Evolutionary conservation across 2,797 vertebrate genomes (phyloP), one percentile per base, ranked within the genome.

Genomic region (Rhinogobio ventralis): DNA sequence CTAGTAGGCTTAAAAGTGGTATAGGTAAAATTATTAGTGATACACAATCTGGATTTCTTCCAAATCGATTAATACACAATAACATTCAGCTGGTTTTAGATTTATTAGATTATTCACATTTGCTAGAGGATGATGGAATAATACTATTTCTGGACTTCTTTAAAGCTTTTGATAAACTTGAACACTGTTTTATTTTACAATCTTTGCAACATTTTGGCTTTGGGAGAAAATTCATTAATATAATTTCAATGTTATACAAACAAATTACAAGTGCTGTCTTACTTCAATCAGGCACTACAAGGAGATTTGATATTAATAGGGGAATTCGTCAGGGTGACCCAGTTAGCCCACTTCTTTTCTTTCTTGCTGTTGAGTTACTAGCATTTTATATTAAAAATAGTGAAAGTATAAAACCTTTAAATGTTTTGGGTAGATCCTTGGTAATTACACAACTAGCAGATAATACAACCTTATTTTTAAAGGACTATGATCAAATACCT

Each of bases 21-120:
- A 30, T 64, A 64, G 25, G 19, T 74, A 17, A 74, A 51, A 49
- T 74, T 25, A 74, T 74, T 51, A 51, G 72, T 45, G 45, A 74
- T 45, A 51, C 36, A 45, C 72, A 74, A 49, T 53, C 72, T 45
- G 25, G 72, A 28, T 74, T 74, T 74, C 19, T 74, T 74, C 20
- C 36, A 49, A 49, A 49, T 15, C 11, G 13, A 17, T 7, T 25
- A 42, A 49, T 73, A 23, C 42, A 49, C 46, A 73, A 73, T 73
- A 73, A 73, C 71, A 73, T 73, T 73, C 19, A 7, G 42, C 23
- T 73, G 19, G 71, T 73, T 17, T 45, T 49, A 39, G 23, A 73
- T 73, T 73, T 45, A 13, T 45, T 45, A 14, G 71, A 73, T 46
- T 49, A 49, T 73, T 39, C 13, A 73, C 7, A 73, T 60, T 60